Evolutionary conservation across 2,797 vertebrate genomes (phyloP).

Genomic region (Fringilla coelebs): DNA sequence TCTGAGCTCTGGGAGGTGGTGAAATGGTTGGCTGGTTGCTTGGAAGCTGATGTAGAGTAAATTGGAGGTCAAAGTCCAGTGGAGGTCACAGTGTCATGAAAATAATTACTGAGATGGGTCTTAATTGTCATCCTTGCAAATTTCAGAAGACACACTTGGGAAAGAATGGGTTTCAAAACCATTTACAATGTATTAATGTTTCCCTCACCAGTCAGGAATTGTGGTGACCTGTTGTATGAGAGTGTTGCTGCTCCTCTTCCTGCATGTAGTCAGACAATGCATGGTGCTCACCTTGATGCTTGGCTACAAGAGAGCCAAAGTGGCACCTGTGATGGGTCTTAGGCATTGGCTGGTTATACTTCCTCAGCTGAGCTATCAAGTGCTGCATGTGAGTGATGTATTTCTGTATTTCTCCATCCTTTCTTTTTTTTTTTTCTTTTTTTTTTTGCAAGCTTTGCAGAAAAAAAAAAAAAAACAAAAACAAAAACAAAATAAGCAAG

Average conservation of each 20-base stretch:
- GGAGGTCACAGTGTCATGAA: neutral
- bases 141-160: neutral
- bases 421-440: neutral
- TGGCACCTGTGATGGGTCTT: neutral
- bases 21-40: neutral
- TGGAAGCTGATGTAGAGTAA: neutral
- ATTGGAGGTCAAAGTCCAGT: neutral
- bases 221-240: neutral
- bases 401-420: neutral
- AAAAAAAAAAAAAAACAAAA: conserved; percentile 22
- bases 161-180: neutral
- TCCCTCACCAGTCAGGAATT: neutral
- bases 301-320: neutral
- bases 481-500: neutral
- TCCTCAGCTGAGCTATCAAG: neutral
- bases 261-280: neutral
- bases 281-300: neutral
- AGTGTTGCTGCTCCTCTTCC: neutral
- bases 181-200: neutral
- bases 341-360: neutral
- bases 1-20: neutral
- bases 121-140: conserved; percentile 15
- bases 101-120: neutral
- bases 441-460: neutral
- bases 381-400: neutral